Evolutionary conservation across 53 echinoderm and acorn worm species (phyloP), one percentile per base, ranked within the genome.

Genomic region (Echinarachnius parma): DNA sequence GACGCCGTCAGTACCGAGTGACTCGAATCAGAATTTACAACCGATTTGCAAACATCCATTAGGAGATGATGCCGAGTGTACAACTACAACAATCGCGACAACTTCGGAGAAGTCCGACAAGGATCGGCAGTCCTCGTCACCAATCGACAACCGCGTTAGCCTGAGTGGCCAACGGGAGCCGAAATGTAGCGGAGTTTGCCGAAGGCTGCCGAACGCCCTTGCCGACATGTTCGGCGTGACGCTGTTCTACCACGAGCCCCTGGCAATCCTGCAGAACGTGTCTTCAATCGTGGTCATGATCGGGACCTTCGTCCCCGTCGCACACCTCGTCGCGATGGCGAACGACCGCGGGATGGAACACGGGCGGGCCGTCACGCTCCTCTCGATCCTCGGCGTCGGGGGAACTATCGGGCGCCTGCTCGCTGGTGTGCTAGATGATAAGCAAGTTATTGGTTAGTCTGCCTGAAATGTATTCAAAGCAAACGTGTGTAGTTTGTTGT

Each of bases 141-240:
- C n/a, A n/a, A n/a, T n/a, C n/a, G n/a, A n/a, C n/a, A n/a, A n/a
- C n/a, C n/a, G n/a, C n/a, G n/a, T n/a, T n/a, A n/a, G n/a, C n/a
- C n/a, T n/a, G n/a, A n/a, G n/a, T n/a, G n/a, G n/a, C n/a, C n/a
- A n/a, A n/a, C n/a, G n/a, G n/a, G n/a, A n/a, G n/a, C n/a, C n/a
- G n/a, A n/a, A n/a, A n/a, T n/a, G n/a, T n/a, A n/a, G n/a, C n/a
- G n/a, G n/a, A n/a, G n/a, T n/a, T 39, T 39, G 39, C 39, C 9
- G 18, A 4, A 49, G 10, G 50, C 13, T 66, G 18, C 28, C 46
- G 10, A 47, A 47, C n/a, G 23, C 25, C 15, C 53, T 69, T 2
- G 70, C 70, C 19, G 70, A 69, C 34, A 69, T 69, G 70, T 53
- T 69, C 3, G 70, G 70, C 9, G 53, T 69, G 3, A 69, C 70